Conservation (phyloP, 2,888 invertebrate species). For the Cheilosia grossa region DNA sequence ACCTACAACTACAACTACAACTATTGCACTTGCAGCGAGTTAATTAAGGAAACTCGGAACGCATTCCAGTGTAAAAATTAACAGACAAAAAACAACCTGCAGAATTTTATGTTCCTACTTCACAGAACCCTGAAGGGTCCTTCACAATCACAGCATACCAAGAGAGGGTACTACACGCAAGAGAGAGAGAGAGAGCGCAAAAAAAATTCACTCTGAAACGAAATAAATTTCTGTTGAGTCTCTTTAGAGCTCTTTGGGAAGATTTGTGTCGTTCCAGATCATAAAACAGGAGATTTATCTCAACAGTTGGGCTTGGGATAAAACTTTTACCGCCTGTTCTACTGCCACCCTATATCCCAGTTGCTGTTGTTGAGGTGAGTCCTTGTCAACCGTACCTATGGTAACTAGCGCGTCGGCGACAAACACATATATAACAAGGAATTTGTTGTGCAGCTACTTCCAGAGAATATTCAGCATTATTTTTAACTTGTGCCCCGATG, state of each 20-base stretch:
- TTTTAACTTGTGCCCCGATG: constrained; percentile 50
- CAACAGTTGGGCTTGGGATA: constrained; percentile 72
- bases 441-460: constrained; percentile 56
- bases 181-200: constrained; percentile 9
- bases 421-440: constrained; percentile 34
- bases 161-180: constrained; percentile 31
- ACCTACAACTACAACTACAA: constrained; percentile 31
- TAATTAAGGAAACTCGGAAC: constrained; percentile 56
- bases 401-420: constrained; percentile 43
- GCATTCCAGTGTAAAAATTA: constrained; percentile 54
- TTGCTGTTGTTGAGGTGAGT: constrained; percentile 49
- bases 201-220: constrained; percentile 63
- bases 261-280: constrained; percentile 75
- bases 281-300: constrained; percentile 75
- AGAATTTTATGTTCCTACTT: constrained; percentile 56
- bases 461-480: constrained; percentile 66
- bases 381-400: constrained; percentile 59
- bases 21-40: constrained; percentile 35
- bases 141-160: constrained; percentile 32
- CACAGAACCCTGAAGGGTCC: constrained; percentile 49
- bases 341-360: constrained; percentile 15
- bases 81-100: constrained; percentile 46
- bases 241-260: constrained; percentile 75
- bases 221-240: constrained; percentile 75
- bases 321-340: constrained; percentile 57